Evolutionary conservation across 1,140 invertebrate species (phyloP), one percentile per base, ranked within the genome.

Genomic region (Orchesella cincta): DNA sequence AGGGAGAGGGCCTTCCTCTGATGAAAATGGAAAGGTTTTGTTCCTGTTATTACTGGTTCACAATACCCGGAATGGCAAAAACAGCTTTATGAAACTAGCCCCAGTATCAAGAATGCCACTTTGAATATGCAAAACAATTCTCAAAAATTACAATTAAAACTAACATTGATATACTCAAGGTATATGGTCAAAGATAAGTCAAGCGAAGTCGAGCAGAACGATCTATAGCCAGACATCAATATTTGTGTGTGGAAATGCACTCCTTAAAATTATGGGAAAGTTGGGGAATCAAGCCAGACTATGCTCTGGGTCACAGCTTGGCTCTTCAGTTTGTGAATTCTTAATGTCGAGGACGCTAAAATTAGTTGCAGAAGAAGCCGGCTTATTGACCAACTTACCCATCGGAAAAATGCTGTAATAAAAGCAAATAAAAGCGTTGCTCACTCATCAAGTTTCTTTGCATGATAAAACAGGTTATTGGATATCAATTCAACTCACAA

Each of bases 141-240:
- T 79, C 23, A 0, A 26, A 26, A 12, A 57, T 57, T 57, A 14
- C 52, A 14, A 57, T 57, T n/a, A 57, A 57, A 57, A n/a, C 8
- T 26, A 26, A 3, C 23, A 14, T n/a, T n/a, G n/a, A n/a, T n/a
- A n/a, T n/a, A n/a, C n/a, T n/a, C n/a, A n/a, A n/a, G n/a, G n/a
- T n/a, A n/a, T 57, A n/a, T 57, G 52, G 52, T n/a, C 14, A n/a
- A n/a, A n/a, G n/a, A 8, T 26, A 57, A 23, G 3, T n/a, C 14
- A n/a, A 14, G 26, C 3, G 62, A 67, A 31, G 62, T 31, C 12
- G 8, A 67, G 62, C 62, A 35, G 75, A 77, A 80, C 76, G 0
- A 8, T 80, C 5, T 80, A 75, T 46, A 74, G 78, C 34, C 78
- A 80, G 46, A 73, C 78, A 5, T 54, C 78, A 0, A 75, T 80